Percentiles rank a stretch among this genome's conserved stretches.
Conservation (phyloP, 2,888 invertebrate genomes). For the Noctua fimbriata region DNA sequence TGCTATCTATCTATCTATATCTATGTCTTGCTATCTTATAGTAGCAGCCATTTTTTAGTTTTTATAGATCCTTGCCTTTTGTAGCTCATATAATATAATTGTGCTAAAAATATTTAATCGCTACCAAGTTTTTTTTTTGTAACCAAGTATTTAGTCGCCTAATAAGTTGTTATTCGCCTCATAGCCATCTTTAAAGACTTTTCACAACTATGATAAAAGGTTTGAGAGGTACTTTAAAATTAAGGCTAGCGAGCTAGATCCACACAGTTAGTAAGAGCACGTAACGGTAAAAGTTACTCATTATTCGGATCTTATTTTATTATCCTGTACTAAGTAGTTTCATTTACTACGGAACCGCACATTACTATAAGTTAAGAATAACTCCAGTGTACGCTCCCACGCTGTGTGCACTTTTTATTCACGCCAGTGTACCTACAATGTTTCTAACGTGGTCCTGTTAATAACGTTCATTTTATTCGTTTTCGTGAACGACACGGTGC, state of each 20-base stretch:
- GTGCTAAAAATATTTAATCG: too few relatives aligned
- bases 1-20: too few relatives aligned
- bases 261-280: background rate
- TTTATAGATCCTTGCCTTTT: too few relatives aligned
- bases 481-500: constrained; percentile 77
- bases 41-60: too few relatives aligned
- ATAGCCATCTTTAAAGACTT: background rate
- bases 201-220: background rate
- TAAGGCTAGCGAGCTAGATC: too few relatives aligned
- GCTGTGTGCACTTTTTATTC: constrained; percentile 51
- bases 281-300: background rate
- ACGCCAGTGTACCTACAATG: constrained; percentile 61
- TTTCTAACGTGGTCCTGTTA: constrained; percentile 77
- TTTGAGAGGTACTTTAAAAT: background rate
- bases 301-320: background rate
- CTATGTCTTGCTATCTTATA: too few relatives aligned
- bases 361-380: constrained; percentile 22
- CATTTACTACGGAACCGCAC: constrained; percentile 10
- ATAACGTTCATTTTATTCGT: constrained; percentile 80
- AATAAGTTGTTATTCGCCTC: too few relatives aligned
- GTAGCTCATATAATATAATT: too few relatives aligned
- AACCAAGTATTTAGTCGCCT: too few relatives aligned
- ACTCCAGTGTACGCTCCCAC: constrained; percentile 40
- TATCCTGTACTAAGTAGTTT: constrained; percentile 2
- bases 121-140: too few relatives aligned